phyloP scores from a whole-genome alignment of 2,113 vertebrate genomes.

The Zootoca vivipara region DNA sequence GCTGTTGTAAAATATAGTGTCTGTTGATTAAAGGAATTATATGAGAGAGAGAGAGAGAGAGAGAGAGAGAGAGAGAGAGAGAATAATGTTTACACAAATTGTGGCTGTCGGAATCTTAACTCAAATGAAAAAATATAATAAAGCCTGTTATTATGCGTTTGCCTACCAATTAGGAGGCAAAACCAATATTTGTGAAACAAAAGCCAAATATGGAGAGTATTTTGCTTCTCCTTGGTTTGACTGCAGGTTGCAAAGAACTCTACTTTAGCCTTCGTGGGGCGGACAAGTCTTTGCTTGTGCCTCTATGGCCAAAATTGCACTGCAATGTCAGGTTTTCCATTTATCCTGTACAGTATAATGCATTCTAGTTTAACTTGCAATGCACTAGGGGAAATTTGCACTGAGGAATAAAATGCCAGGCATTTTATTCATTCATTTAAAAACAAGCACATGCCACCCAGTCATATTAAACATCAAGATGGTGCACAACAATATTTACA shows the following conservation, averaged over 20 bases:
- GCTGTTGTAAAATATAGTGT: conserved; percentile 46
- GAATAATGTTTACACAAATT: conserved; percentile 63
- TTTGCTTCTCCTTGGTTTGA: conserved; percentile 24
- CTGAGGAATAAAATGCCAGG: not conserved
- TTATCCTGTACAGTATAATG: not conserved
- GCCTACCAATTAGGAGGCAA: conserved; percentile 59
- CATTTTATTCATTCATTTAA: too few species aligned
- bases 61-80: conserved; percentile 38
- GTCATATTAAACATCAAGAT: too few species aligned
- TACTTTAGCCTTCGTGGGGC: not conserved
- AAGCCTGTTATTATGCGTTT: conserved; percentile 62
- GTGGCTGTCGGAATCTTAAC: conserved; percentile 68
- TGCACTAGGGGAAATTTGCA: not conserved
- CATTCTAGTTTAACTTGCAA: not conserved
- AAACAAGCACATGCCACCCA: too few species aligned
- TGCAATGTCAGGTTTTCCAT: not conserved
- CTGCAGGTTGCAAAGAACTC: not conserved
- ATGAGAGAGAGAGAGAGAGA: conserved; percentile 53
- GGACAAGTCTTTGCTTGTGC: not conserved
- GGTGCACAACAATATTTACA: too few species aligned
- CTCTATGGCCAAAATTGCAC: not conserved
- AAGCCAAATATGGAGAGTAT: conserved; percentile 33
- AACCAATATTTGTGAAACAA: conserved; percentile 51
- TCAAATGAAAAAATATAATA: conserved; percentile 65
- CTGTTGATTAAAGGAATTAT: conserved; percentile 66